Conservation (phyloP, 2,888 invertebrate species). For the Cecidostiba fungosa region DNA sequence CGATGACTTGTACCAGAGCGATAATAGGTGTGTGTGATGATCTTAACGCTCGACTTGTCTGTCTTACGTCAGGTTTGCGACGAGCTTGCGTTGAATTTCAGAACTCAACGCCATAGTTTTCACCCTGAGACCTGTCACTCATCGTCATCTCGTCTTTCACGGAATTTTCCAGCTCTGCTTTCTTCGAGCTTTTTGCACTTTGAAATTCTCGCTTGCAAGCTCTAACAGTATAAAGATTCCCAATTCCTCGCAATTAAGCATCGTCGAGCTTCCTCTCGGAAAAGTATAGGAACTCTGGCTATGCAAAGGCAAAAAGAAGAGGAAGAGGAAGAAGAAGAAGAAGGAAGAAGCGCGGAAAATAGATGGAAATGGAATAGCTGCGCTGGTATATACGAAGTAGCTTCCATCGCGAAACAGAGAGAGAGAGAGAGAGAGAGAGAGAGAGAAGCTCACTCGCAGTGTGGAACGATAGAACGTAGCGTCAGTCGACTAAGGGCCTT, state of each 20-base stretch:
- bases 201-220: too few species aligned
- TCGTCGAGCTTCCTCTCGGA: neutral
- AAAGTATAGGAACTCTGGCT: neutral
- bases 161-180: neutral
- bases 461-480: slow-evolving; percentile 33
- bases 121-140: too few species aligned
- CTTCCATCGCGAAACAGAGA: neutral
- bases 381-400: neutral
- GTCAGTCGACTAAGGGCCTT: slow-evolving; percentile 74
- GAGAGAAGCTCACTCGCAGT: neutral
- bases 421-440: slow-evolving; percentile 9
- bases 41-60: neutral
- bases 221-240: slow-evolving; percentile 34
- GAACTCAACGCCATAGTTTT: neutral
- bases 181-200: neutral
- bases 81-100: neutral
- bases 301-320: neutral
- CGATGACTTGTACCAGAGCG: too few species aligned
- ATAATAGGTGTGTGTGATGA: too few species aligned
- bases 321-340: neutral
- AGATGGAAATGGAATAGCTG: slow-evolving; percentile 54
- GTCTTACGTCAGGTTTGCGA: neutral
- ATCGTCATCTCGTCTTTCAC: neutral
- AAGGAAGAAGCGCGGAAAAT: slow-evolving; percentile 13
- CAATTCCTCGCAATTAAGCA: slow-evolving; percentile 43